These are phyloP conservation scores for Sebastes diploproa DNA, from an alignment of 2,797 vertebrate genomes.

Conservation along the genomic window DNA sequence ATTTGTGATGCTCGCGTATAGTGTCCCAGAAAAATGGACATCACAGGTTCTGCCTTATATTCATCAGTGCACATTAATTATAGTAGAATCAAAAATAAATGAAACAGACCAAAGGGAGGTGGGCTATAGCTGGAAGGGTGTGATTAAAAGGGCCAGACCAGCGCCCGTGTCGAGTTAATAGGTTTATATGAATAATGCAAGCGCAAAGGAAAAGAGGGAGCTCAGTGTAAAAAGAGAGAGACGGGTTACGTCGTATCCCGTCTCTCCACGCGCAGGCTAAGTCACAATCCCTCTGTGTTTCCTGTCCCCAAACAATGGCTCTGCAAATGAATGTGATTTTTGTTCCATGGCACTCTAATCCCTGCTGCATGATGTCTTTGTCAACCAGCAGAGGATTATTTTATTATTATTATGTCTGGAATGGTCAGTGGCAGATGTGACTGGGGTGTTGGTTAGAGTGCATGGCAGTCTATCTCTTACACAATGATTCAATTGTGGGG, in stretches of 20 bases:
- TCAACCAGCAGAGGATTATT: constrained; percentile 61
- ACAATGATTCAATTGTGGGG: constrained; percentile 2
- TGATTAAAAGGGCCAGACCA: constrained; percentile 56
- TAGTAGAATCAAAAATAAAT: constrained; percentile 34
- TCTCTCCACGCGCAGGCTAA: constrained; percentile 30
- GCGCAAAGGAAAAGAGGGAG: constrained; percentile 28
- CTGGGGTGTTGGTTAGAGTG: background rate
- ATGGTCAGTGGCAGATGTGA: constrained; percentile 18
- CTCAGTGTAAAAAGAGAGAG: constrained; percentile 19
- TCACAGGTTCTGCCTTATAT: constrained; percentile 19
- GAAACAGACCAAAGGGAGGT: constrained; percentile 46
- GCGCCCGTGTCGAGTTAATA: constrained; percentile 61
- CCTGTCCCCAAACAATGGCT: constrained; percentile 47
- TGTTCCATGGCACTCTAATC: constrained; percentile 58
- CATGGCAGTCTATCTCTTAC: background rate
- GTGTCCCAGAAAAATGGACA: constrained; percentile 28
- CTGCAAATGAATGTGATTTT: constrained; percentile 52
- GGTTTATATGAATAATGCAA: constrained; percentile 72
- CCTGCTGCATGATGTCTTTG: constrained; percentile 60
- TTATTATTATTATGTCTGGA: constrained; percentile 46
- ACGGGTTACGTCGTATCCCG: constrained; percentile 23
- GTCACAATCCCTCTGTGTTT: constrained; percentile 40
- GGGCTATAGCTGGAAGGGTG: constrained; percentile 32
- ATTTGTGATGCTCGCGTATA: constrained; percentile 29
- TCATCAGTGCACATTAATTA: constrained; percentile 44